Evolutionary conservation across 2,113 vertebrate species (phyloP), one percentile per base, ranked within the genome.

Genomic region (Vireo altiloquus): DNA sequence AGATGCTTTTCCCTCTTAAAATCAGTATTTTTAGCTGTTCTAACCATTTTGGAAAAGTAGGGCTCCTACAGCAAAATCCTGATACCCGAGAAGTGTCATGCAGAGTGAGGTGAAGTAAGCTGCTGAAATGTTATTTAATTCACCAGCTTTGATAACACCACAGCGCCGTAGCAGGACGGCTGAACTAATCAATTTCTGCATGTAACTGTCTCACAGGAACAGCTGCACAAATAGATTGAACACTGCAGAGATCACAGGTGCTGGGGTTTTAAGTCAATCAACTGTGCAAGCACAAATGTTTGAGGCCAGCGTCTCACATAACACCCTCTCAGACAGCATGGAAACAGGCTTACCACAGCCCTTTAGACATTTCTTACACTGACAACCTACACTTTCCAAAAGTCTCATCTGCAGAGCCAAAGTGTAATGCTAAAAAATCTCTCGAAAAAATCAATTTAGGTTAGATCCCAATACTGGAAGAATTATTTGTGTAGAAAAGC

Each of bases 111-210:
- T 59, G 46, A 64, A 61, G 46, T 3, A 6, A 10, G 27, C 47
- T 83, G 52, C 56, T 69, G 23, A 85, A 82, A 22, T 11, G 15
- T 10, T 89, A 37, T 70, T 66, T 37, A 89, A 80, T 65, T 80
- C 54, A 35, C 50, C 61, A 44, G 65, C 76, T 88, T 90, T 80
- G 76, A 30, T 68, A 84, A 64, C 28, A 8, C 37, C 50, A 28
- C 44, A 61, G 12, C 4, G 72, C 64, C 23, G 0, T 28, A 63
- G 81, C 90, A 90, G 82, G 91, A 75, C 54, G 4, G 15, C 91
- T 96, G 93, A 94, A 91, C 92, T 28, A 96, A 96, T 95, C 78
- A 81, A 90, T 97, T 97, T 40, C 61, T 87, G 74, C 69, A 22
- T 85, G 87, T 42, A 92, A 72, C 2, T 0, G 27, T 66, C 95